These are phyloP conservation scores for Nibea albiflora DNA, from an alignment of 2,113 vertebrate genomes.

Conservation along the genomic window DNA sequence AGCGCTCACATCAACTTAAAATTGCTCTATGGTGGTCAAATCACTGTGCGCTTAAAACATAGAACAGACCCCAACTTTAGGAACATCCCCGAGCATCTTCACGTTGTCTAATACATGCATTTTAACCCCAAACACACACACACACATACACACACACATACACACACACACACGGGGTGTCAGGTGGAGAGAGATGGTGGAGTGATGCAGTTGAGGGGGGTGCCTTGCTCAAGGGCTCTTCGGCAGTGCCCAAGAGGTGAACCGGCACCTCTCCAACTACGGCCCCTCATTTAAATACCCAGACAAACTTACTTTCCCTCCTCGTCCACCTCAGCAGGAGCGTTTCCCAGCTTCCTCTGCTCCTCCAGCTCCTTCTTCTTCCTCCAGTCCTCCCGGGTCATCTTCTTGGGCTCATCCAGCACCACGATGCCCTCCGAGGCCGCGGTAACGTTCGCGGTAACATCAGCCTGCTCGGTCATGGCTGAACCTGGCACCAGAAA, in stretches of 20 bases:
- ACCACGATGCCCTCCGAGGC: slow-evolving; percentile 86
- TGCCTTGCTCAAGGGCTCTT: no score
- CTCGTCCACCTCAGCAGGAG: slow-evolving; percentile 97
- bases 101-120: no score
- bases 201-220: no score
- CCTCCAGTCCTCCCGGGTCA: slow-evolving; percentile 98
- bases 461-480: slow-evolving; percentile 68
- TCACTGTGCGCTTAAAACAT: no score
- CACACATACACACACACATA: no score
- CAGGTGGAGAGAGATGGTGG: no score
- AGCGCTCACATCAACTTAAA: not conserved
- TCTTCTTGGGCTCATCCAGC: slow-evolving; percentile 97
- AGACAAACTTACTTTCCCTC: slow-evolving; percentile 92
- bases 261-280: no score
- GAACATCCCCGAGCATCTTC: no score
- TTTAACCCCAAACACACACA: no score
- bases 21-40: not conserved
- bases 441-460: not conserved
- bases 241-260: no score
- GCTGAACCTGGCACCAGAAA: slow-evolving; percentile 25
- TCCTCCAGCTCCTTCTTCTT: slow-evolving; percentile 99
- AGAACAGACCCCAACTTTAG: not conserved
- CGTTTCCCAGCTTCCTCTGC: slow-evolving; percentile 96
- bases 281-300: not conserved
- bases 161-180: no score